phyloP scores from a whole-genome alignment of 2,888 invertebrate species.

The Drosophila austrosaltans region DNA sequence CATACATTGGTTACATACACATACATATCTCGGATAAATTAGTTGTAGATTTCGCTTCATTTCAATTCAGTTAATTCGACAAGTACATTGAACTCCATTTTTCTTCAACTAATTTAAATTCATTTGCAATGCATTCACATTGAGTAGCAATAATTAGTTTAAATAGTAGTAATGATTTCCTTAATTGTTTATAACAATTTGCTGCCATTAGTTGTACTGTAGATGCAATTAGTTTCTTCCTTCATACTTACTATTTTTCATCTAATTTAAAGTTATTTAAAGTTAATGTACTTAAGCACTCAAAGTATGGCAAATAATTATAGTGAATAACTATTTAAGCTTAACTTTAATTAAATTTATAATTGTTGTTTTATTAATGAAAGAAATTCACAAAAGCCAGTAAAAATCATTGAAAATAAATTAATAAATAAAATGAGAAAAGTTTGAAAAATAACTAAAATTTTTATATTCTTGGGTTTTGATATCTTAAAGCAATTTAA shows the following conservation, averaged over 20 bases:
- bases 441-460: too few relatives aligned
- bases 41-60: slow-evolving; percentile 49
- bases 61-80: slow-evolving; percentile 7
- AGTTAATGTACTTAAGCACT: slow-evolving; percentile 68
- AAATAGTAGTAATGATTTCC: slow-evolving; percentile 34
- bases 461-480: too few relatives aligned
- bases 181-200: slow-evolving; percentile 32
- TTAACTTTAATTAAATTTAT: slow-evolving; percentile 18
- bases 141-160: slow-evolving; percentile 35
- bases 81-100: slow-evolving; percentile 28
- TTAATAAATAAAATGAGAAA: background rate
- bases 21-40: slow-evolving; percentile 56
- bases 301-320: slow-evolving; percentile 55
- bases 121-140: slow-evolving; percentile 58
- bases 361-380: slow-evolving; percentile 32
- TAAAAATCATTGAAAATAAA: slow-evolving; percentile 30
- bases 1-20: background rate
- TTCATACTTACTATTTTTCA: slow-evolving; percentile 14
- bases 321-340: slow-evolving; percentile 23
- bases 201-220: slow-evolving; percentile 66
- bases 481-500: too few relatives aligned
- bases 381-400: slow-evolving; percentile 6
- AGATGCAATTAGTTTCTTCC: slow-evolving; percentile 39
- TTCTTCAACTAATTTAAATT: slow-evolving; percentile 60
- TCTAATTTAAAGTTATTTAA: slow-evolving; percentile 38